These are phyloP conservation scores for Acropternis orthonyx DNA, from an alignment of 2,797 vertebrate genomes.

Conservation along the genomic window DNA sequence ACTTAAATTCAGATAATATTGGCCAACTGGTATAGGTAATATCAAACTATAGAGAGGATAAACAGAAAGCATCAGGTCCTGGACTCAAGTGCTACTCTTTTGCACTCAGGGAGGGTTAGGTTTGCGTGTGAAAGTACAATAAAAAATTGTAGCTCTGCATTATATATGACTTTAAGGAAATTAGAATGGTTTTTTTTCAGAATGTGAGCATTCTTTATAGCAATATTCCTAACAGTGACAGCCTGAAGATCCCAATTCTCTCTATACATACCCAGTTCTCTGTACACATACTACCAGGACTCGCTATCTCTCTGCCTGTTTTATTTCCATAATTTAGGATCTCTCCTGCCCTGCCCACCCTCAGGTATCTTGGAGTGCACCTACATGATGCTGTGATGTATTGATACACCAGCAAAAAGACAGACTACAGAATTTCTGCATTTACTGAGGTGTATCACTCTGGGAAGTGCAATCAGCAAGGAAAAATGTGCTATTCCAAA, in stretches of 20 bases:
- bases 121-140: not conserved
- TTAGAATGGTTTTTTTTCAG: not conserved
- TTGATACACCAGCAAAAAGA: not conserved
- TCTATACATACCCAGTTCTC: not conserved
- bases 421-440: not conserved
- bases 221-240: not conserved
- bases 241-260: not conserved
- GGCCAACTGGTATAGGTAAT: not conserved
- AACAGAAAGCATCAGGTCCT: not conserved
- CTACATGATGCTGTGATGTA: rapidly evolving
- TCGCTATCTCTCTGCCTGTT: not conserved
- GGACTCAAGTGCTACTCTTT: not conserved
- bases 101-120: not conserved
- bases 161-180: not conserved
- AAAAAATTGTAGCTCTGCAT: not conserved
- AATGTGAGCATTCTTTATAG: not conserved
- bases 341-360: not conserved
- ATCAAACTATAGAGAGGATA: not conserved
- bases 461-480: not conserved
- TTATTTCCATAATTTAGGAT: not conserved
- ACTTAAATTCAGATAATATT: not conserved
- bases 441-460: not conserved
- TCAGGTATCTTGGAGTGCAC: not conserved
- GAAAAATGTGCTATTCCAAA: not conserved
- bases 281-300: not conserved